phyloP scores from a whole-genome alignment of 2,888 invertebrate genomes.

The Geophilus truncorum region DNA sequence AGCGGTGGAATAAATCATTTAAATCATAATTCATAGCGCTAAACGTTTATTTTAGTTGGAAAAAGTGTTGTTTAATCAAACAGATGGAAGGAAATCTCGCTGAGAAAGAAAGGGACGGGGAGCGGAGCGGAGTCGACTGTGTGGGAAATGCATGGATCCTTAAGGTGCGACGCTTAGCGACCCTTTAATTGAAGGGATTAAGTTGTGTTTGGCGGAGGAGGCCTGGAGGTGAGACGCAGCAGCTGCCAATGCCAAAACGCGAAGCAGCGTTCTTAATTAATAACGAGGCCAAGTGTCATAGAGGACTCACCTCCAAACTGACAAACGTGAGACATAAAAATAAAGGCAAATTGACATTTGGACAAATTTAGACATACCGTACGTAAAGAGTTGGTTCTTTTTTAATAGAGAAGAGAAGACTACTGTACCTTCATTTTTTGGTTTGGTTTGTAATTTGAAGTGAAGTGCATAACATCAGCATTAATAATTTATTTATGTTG shows the following conservation, averaged over 20 bases:
- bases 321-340: background rate
- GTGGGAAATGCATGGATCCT: background rate
- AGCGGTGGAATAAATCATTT: no score
- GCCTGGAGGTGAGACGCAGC: background rate
- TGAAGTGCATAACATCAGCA: no score
- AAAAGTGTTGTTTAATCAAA: background rate
- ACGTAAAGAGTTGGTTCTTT: no score
- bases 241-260: constrained; percentile 20
- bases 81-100: background rate
- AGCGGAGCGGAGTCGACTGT: background rate
- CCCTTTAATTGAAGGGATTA: constrained; percentile 16
- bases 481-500: no score
- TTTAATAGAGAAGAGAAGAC: no score
- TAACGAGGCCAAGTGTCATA: constrained; percentile 20
- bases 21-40: no score
- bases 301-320: background rate
- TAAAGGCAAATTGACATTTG: background rate
- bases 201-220: constrained; percentile 7
- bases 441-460: no score
- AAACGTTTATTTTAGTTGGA: no score
- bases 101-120: background rate
- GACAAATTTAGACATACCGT: background rate
- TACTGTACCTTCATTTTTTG: no score
- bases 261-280: constrained; percentile 7
- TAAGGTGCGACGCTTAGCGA: constrained; percentile 20